Base-by-base conservation (phyloP, 2,113 vertebrate species). In the Hydrolagus affinis region DNA sequence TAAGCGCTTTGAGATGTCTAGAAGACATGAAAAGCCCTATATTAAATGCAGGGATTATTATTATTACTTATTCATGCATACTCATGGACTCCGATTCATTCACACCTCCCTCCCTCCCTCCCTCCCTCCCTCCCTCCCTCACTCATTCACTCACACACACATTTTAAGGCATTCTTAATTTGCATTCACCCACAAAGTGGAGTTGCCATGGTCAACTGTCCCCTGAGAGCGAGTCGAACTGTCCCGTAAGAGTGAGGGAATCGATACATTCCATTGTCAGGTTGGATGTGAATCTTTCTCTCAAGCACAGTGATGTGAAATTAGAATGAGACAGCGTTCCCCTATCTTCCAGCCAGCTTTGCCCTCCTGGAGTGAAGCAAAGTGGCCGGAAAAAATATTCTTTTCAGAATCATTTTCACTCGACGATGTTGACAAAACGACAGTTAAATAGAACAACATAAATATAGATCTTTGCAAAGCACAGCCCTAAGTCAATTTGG, bases 261-360 rank as follows among this genome's bases (percentile, higher is more conserved):
- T 83, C 17, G 78, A 83, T 30, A 25, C 59, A 68, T 32, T 44
- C 59, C 21, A 60, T 32, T 28, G 15, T 83, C 25, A 11, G n/a
- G 12, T 30, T 68, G 19, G 25, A 66, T 28, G 32, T 83, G 78
- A 83, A 64, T 83, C 60, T 14, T n/a, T n/a, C 60, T 64, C 59
- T 83, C 77, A 83, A 83, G 56, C 77, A 83, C 44, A 83, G 30
- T 83, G 57, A 83, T 83, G 62, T 83, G 78, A 83, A n/a, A 68
- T 83, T 19, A 66, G 60, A 66, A 83, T n/a, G 30, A 32, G 30
- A 62, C 64, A 30, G 78, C 62, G 19, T 64, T 62, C 59, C 30
- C 25, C 78, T 68, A 60, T 32, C 11, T 68, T 64, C 11, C 66
- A 9, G 8, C 66, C 78, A 83, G 60, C 59, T 21, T 60, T 28